Evolutionary conservation across 2,888 invertebrate genomes (phyloP), one percentile per base, ranked within the genome.

Genomic region (Lasioglossum villosulum): DNA sequence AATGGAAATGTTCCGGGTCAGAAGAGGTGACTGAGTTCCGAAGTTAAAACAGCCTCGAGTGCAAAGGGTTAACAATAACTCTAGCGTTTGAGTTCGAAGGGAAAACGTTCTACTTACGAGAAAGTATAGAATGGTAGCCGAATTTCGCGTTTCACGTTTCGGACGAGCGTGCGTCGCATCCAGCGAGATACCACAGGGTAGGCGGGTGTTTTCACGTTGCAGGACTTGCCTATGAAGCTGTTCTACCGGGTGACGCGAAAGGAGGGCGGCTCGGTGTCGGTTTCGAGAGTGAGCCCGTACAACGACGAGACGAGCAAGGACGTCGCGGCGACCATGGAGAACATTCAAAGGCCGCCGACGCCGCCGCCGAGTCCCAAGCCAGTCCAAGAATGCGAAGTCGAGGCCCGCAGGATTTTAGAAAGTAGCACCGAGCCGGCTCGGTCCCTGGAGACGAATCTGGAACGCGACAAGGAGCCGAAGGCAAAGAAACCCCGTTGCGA

Each of bases 281-380:
- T 73, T 1, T 37, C 84, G 27, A 78, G 84, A 14, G 59, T 45
- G 34, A 75, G 52, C n/a, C 45, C 83, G 8, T 82, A 82, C 80
- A 78, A 79, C 37, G 84, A 83, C 68, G 83, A 88, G 27, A 59
- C 68, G 14, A 78, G 63, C 52, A 90, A 89, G 70, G 89, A 88
- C 30, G 75, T 63, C 19, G 48, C 86, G 37, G 48, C 86, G 39
- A 84, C 86, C 6, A 93, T 94, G 52, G 94, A 94, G 77, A 93
- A 93, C 72, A 94, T 93, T 78, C 94, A 92, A 73, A 91, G 94
- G 81, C 94, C 94, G 30, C 94, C 93, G 12, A 94, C 94, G 0
- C 94, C 94, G 12, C 94, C 94, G 12, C 94, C 94, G 5, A 94
- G 94, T 86, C 94, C 94, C 1, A 94, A 94, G 56, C 92, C 92